Evolutionary conservation across 2,888 invertebrate genomes (phyloP).

Genomic region (Drosophila histrio): DNA sequence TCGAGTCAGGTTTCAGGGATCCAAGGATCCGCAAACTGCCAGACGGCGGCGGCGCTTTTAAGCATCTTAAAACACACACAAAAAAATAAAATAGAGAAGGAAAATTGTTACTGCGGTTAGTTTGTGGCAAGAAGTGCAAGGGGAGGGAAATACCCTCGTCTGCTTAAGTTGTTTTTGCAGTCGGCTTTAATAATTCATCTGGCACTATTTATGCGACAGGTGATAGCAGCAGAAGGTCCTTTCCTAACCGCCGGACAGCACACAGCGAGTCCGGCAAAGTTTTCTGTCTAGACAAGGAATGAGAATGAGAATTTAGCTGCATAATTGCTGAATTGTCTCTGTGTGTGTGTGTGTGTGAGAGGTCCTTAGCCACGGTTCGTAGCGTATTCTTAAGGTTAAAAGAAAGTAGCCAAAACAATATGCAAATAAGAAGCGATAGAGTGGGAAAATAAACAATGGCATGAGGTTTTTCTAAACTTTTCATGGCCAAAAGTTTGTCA

Average conservation of each 20-base stretch:
- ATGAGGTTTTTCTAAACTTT: neutral
- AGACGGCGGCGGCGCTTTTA: conserved; percentile 68
- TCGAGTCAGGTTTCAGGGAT: conserved; percentile 30
- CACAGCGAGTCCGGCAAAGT: conserved; percentile 2
- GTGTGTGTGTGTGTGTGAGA: neutral
- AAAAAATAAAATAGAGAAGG: conserved; percentile 4
- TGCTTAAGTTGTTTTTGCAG: conserved; percentile 51
- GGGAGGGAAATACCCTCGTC: neutral
- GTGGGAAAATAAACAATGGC: no score
- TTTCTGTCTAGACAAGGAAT: conserved; percentile 8
- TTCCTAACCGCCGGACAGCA: conserved; percentile 8
- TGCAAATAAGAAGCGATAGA: neutral
- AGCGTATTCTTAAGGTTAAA: neutral
- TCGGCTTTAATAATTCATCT: conserved; percentile 75
- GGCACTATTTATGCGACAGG: conserved; percentile 77
- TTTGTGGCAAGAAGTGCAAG: neutral
- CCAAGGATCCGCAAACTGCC: conserved; percentile 27
- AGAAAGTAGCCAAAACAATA: neutral
- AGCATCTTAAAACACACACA: conserved; percentile 69
- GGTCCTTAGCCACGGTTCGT: neutral
- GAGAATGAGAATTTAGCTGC: conserved; percentile 16
- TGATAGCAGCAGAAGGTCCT: conserved; percentile 66
- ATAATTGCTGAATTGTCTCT: conserved; percentile 15
- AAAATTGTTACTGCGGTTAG: conserved; percentile 22
- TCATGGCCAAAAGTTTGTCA: no score